Evolutionary conservation across 2,797 vertebrate genomes (phyloP).

Genomic region (Carapus acus): DNA sequence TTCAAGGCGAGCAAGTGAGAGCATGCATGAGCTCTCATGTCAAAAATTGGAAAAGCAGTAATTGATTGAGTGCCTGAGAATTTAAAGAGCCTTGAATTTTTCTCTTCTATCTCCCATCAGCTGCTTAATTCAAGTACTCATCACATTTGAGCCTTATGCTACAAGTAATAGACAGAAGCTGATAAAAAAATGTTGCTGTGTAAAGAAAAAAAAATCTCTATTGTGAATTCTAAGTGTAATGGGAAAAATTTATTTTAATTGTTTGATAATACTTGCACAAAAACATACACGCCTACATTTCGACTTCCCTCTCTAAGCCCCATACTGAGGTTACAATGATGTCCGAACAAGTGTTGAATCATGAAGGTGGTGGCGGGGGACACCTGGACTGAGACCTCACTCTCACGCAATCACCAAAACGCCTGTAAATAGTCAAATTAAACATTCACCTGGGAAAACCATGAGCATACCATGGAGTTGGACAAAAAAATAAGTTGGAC

Average conservation of each 20-base stretch:
- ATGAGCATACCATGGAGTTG: constrained; percentile 53
- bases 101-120: constrained; percentile 14
- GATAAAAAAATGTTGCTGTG: constrained; percentile 16
- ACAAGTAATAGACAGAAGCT: constrained; percentile 26
- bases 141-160: constrained; percentile 34
- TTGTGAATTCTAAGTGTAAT: constrained; percentile 20
- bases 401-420: constrained; percentile 34
- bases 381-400: constrained; percentile 31
- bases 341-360: no score
- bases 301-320: no score
- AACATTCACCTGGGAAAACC: constrained; percentile 47
- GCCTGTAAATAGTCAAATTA: constrained; percentile 63
- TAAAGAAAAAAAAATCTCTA: constrained; percentile 33
- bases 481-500: constrained; percentile 54
- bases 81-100: constrained; percentile 21
- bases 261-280: constrained; percentile 14
- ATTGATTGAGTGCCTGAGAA: constrained; percentile 28
- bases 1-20: constrained; percentile 18
- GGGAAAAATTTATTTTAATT: not conserved
- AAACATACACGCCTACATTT: constrained; percentile 8
- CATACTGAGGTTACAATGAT: no score
- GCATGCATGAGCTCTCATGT: constrained; percentile 2
- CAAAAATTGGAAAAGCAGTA: not conserved
- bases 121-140: constrained; percentile 35
- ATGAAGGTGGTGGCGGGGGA: no score